These are phyloP conservation scores for Rhimphoctona megacephalus DNA, from an alignment of 2,888 invertebrate species.

Conservation along the genomic window DNA sequence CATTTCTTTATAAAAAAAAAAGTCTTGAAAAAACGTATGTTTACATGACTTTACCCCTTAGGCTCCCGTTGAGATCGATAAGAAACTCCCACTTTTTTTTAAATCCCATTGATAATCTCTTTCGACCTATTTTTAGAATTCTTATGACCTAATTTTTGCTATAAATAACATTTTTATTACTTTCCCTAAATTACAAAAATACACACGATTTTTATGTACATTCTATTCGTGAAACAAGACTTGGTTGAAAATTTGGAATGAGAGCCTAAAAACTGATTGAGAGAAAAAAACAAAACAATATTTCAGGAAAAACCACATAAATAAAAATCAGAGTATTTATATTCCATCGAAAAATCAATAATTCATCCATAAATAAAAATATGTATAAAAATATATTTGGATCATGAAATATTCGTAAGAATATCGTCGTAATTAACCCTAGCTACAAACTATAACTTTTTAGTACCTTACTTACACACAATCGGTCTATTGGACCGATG, in stretches of 20 bases:
- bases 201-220: neutral
- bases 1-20: too few species aligned
- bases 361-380: too few species aligned
- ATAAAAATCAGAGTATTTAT: too few species aligned
- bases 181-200: neutral
- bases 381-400: too few species aligned
- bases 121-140: constrained; percentile 4
- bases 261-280: neutral
- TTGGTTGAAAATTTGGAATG: neutral
- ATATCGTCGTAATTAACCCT: neutral
- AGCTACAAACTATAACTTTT: too few species aligned
- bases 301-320: too few species aligned
- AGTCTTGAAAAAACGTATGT: too few species aligned
- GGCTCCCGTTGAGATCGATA: constrained; percentile 22
- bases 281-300: neutral
- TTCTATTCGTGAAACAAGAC: neutral
- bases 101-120: neutral
- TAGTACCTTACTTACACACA: too few species aligned
- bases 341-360: too few species aligned
- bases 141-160: neutral
- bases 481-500: too few species aligned
- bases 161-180: neutral
- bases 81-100: constrained; percentile 7
- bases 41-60: too few species aligned
- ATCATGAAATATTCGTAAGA: neutral